Evolutionary conservation across 2,888 invertebrate genomes (phyloP), one percentile per base, ranked within the genome.

Genomic region (Marronus borbonicus): DNA sequence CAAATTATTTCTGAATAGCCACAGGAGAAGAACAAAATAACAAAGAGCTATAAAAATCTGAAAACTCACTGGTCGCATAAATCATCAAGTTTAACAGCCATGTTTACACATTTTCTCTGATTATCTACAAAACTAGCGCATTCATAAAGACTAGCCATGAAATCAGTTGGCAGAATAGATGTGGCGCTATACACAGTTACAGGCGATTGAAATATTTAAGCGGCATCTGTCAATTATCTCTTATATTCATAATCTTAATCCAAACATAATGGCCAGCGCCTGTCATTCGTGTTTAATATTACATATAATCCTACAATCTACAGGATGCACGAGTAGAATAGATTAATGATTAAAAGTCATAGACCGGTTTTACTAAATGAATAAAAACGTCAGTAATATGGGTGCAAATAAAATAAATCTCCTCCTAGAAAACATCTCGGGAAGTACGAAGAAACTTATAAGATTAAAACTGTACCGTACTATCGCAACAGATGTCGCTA

Each of bases 201-300:
- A 5, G 17, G 17, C n/a, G 65, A 20, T 8, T 44, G 8, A 39
- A 39, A n/a, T 65, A 36, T 65, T 65, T 36, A 36, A 36, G 17
- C 65, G 36, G 39, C 8, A 65, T n/a, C 39, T 39, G 39, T 65
- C 65, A 65, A 39, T 39, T 65, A 65, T n/a, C 17, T 65, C 17
- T 44, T 65, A 65, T 65, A 39, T 65, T 39, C 39, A 8, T 17
- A 36, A 12, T 65, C 39, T 65, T n/a, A 65, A 65, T 39, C 39
- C 17, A 14, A 14, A 65, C 65, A 39, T 65, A 65, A 65, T 65
- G 65, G 39, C 65, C 39, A n/a, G 5, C 39, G 39, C 65, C 65
- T 39, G 65, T 65, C 65, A 65, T 39, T 65, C 10, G n/a, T 36
- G 4, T 39, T 65, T 65, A 65, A 14, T 36, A 36, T 44, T 65